Base-by-base conservation (phyloP, 2,888 invertebrate species). In the Salpingus planirostris region DNA sequence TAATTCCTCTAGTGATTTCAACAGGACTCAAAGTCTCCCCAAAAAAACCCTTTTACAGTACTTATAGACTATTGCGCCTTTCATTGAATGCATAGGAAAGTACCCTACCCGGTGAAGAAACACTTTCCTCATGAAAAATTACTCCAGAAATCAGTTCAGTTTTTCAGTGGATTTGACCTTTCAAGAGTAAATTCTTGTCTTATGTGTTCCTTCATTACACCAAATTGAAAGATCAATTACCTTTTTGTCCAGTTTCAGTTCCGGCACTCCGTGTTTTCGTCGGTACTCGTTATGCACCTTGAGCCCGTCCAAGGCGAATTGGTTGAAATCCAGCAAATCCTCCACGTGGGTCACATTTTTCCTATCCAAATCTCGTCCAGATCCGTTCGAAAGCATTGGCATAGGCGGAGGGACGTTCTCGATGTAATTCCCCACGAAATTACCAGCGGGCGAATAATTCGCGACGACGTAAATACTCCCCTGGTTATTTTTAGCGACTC, bases 391-490 rank as follows among this genome's bases (percentile, higher is more conserved):
- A 4, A 14, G 15, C 10, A 13, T 62, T n/a, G n/a, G n/a, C 63
- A 74, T 63, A 11, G 52, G 43, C 18, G 81, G 78, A 8, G 74
- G 77, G 7, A 88, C 87, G 59, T 87, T 86, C 13, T 72, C 73
- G 10, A 73, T 67, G 53, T 81, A 89, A 50, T 78, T 76, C 1
- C 83, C 84, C 24, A 80, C 69, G 44, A 83, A 78, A 62, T 95
- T 95, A 2, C 93, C 95, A 0, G 92, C 82, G 0, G 95, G 95
- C 49, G 75, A 76, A 60, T 95, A 95, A 62, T 90, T 86, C 18
- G 85, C 88, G 1, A 95, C 93, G 0, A 93, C 89, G 59, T 80
- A 86, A 43, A 80, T 73, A 55, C 76, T 80, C 14, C 84, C 88
- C 36, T 80, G 79, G 31, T 76, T 74, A 33, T 78, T 74, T 40